phyloP scores from a whole-genome alignment of 2,888 invertebrate species.

The Pollenia angustigena region DNA sequence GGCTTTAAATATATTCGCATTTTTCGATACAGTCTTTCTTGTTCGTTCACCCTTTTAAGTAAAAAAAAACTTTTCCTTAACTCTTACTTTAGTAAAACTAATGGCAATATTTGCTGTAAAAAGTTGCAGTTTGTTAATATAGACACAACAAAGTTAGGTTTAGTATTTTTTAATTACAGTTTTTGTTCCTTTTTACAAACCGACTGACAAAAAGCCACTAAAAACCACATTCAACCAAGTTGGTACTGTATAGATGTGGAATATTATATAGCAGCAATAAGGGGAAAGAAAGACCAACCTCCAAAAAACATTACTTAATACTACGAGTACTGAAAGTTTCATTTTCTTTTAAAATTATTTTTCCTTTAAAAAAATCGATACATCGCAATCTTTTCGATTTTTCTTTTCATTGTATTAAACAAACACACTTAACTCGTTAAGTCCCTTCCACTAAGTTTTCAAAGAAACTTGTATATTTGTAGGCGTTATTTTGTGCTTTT shows the following conservation, averaged over 20 bases:
- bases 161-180: slow-evolving; percentile 61
- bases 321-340: too few relatives aligned
- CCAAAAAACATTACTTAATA: too few relatives aligned
- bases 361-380: not conserved
- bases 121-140: slow-evolving; percentile 11
- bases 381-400: not conserved
- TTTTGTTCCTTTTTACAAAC: slow-evolving; percentile 28
- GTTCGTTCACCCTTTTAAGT: too few relatives aligned
- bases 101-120: slow-evolving; percentile 12
- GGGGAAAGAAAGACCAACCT: not conserved
- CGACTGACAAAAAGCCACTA: slow-evolving; percentile 43
- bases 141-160: slow-evolving; percentile 49
- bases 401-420: too few relatives aligned
- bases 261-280: not conserved
- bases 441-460: not conserved
- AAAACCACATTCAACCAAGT: slow-evolving; percentile 28
- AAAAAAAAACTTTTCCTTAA: not conserved
- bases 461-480: not conserved
- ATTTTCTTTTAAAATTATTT: too few relatives aligned
- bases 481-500: not conserved
- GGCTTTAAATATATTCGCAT: too few relatives aligned
- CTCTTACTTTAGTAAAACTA: not conserved
- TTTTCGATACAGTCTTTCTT: too few relatives aligned
- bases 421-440: not conserved
- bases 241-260: not conserved